Conservation (phyloP, 2,888 invertebrate species). For the Hydroisotoma schaefferi region DNA sequence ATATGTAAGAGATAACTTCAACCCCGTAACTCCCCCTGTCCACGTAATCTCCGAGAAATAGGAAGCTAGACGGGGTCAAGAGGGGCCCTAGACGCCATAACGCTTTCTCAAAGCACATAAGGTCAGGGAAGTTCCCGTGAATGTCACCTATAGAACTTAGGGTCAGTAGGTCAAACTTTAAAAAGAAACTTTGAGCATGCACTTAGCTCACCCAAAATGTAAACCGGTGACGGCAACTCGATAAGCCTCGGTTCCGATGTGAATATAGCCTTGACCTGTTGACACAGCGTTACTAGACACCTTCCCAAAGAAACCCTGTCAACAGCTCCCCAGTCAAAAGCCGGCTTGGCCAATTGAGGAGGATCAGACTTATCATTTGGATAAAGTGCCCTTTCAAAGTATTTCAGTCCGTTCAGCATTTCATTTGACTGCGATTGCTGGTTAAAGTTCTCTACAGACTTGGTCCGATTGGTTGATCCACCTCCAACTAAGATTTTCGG, state of each 20-base stretch:
- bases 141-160: neutral
- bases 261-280: constrained; percentile 56
- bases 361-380: constrained; percentile 49
- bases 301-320: constrained; percentile 55
- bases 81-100: constrained; percentile 67
- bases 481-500: constrained; percentile 49
- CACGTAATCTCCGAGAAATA: constrained; percentile 75
- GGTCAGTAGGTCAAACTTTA: neutral
- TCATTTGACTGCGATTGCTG: constrained; percentile 59
- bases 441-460: constrained; percentile 59
- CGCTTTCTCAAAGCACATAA: constrained; percentile 65
- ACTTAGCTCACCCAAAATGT: constrained; percentile 63
- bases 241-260: constrained; percentile 58
- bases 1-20: constrained; percentile 67
- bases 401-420: constrained; percentile 58
- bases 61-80: constrained; percentile 62
- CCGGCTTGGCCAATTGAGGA: constrained; percentile 49
- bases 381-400: constrained; percentile 52
- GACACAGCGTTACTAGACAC: constrained; percentile 58
- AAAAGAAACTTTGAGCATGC: neutral
- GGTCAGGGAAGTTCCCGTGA: constrained; percentile 69
- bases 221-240: constrained; percentile 58
- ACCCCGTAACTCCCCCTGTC: constrained; percentile 67
- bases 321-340: constrained; percentile 51
- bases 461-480: constrained; percentile 50